Conservation (phyloP, 2,888 invertebrate genomes). For the Tortricodes alternella region DNA sequence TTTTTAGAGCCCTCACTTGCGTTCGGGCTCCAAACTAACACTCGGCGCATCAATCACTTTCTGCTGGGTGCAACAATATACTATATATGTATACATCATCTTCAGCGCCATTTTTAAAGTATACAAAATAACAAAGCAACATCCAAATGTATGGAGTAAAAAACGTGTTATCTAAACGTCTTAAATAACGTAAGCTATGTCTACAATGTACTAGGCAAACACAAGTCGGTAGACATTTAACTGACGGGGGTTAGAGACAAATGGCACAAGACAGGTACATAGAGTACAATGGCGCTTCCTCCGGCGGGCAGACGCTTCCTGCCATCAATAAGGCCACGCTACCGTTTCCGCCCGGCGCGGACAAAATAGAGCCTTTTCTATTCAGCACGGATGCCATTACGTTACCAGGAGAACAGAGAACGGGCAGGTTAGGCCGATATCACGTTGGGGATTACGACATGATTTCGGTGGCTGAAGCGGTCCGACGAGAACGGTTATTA, state of each 20-base stretch:
- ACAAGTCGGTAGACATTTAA: neutral
- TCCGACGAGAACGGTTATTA: neutral
- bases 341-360: constrained; percentile 30
- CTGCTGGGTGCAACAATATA: too few relatives aligned
- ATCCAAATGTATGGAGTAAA: too few relatives aligned
- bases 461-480: neutral
- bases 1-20: too few relatives aligned
- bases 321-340: constrained; percentile 36
- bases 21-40: too few relatives aligned
- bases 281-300: constrained; percentile 38
- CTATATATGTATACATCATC: too few relatives aligned
- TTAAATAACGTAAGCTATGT: neutral
- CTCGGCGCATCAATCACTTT: too few relatives aligned
- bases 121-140: too few relatives aligned
- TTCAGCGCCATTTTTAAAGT: too few relatives aligned
- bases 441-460: neutral
- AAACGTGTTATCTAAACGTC: too few relatives aligned
- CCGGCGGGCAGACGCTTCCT: constrained; percentile 44
- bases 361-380: constrained; percentile 32
- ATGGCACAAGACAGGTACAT: constrained; percentile 17
- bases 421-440: constrained; percentile 8
- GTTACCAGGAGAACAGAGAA: constrained; percentile 23
- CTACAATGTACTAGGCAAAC: neutral
- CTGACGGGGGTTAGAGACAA: constrained; percentile 13
- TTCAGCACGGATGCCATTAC: constrained; percentile 28